Evolutionary conservation across 2,797 vertebrate species (phyloP), one percentile per base, ranked within the genome.

Genomic region (Ctenopoma kingsleyae): DNA sequence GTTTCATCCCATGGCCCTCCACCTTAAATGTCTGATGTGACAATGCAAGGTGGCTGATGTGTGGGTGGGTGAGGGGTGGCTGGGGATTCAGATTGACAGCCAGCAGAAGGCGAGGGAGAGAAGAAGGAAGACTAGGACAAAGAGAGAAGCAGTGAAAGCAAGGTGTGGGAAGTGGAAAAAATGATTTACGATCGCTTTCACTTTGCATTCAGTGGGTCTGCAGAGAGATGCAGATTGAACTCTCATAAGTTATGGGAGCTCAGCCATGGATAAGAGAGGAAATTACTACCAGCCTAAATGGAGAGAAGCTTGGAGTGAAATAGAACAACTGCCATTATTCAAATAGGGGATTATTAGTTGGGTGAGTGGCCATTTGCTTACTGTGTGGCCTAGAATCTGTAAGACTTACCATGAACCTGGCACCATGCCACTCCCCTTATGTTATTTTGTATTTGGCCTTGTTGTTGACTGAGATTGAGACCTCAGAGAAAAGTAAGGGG

Each of bases 311-410:
- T 55, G 52, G 71, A 81, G 70, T 71, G 79, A 80, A 87, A 85
- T 71, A 81, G 76, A 89, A 90, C 70, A 87, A 83, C 83, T 76
- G 71, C 80, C 76, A 85, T 87, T 89, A 87, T 87, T 90, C 67
- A 86, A 86, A 90, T 81, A 49, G 73, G 75, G 84, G 74, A 81
- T 92, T 90, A 90, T 89, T 90, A 82, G 76, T 84, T 83, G 78
- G 78, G 84, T 84, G 72, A 86, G 81, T 81, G 76, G 85, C 56
- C 81, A 82, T 85, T 78, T 74, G 75, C 67, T 74, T 74, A 66
- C 68, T 56, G 57, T 69, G 66, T 71, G 52, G 35, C 63, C 62
- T 40, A 65, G 52, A 30, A 75, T 80, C 83, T 60, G 16, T 67
- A 53, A 67, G 52, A 55, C 82, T 65, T 62, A 47, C 72, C 79